Base-by-base conservation (phyloP, 2,113 vertebrate genomes). In the Morone chrysops region DNA sequence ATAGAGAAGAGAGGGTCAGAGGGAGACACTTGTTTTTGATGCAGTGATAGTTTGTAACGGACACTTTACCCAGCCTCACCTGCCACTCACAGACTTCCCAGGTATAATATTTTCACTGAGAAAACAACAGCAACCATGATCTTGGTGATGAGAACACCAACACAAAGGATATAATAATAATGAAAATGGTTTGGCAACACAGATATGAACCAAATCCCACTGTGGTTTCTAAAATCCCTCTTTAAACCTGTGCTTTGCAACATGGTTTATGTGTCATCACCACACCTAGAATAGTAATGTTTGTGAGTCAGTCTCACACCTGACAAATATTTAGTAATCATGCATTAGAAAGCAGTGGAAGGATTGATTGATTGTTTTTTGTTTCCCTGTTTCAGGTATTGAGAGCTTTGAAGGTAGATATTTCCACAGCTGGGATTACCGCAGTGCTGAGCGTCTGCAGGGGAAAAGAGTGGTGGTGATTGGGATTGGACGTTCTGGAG, bases 401-500 rank as follows among this genome's bases (percentile, higher is more conserved):
- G 93, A 97, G 36, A 95, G 88, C 18, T 99, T 99, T 88, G 91
- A 90, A 65, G 97, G 96, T 13, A 89, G 9, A 56, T 96, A 95
- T 68, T 90, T 95, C 4, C 98, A 99, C 81, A 98, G 97, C 75
- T 96, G 95, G 84, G 93, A 97, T 14, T 98, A 98, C 78, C 96
- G 96, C 74, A 92, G 85, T 1, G 72, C 96, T 25, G 53, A 80
- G 1, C 79, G 50, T 17, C 96, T 96, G 89, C 68, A 53, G 0
- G 96, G 95, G 56, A 96, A 97, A 85, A 96, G 89, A 48, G 96
- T 98, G n/a, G 53, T 97, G 72, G 63, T 99, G 41, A 86, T 99
- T 0, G 97, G 97, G 31, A 96, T 96, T 2, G 97, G 98, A 61
- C 98, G 97, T 78, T 98, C 97, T 0, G 97, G 97, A 45, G 95